Evolutionary conservation across 1,140 invertebrate species (phyloP).

Genomic region (Aleiodes sp.): DNA sequence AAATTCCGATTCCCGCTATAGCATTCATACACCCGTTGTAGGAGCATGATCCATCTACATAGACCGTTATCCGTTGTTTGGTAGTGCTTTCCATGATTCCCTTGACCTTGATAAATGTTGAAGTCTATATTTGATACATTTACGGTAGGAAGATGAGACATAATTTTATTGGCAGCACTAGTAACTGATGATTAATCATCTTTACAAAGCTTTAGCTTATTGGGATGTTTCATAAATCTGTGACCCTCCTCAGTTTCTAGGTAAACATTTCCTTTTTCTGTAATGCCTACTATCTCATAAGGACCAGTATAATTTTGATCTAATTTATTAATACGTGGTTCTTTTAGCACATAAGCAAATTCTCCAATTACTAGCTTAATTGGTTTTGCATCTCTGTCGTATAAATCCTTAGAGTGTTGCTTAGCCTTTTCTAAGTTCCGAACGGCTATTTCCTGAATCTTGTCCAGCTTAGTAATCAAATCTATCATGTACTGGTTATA

Average conservation of each 20-base stretch:
- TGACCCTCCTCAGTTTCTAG: slow-evolving; percentile 24
- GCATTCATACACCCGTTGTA: background rate
- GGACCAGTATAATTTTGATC: background rate
- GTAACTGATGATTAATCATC: too few species aligned
- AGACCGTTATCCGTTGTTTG: background rate
- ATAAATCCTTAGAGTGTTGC: background rate
- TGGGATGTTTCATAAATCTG: too few species aligned
- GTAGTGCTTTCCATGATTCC: too few species aligned
- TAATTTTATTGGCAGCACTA: too few species aligned
- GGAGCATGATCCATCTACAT: background rate
- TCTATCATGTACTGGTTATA: background rate
- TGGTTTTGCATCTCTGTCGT: background rate
- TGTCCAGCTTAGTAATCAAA: background rate
- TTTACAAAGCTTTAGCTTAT: background rate
- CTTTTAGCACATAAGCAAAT: background rate
- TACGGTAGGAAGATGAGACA: too few species aligned
- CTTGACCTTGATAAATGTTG: too few species aligned
- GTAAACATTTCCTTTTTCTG: slow-evolving; percentile 12
- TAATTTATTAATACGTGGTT: background rate
- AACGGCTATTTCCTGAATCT: background rate
- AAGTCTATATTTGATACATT: too few species aligned
- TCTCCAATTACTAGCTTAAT: background rate
- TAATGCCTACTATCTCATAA: slow-evolving; percentile 12
- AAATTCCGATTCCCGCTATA: background rate
- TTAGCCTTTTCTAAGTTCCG: background rate